phyloP scores from a whole-genome alignment of 2,888 invertebrate species.

The Laspeyria flexula region DNA sequence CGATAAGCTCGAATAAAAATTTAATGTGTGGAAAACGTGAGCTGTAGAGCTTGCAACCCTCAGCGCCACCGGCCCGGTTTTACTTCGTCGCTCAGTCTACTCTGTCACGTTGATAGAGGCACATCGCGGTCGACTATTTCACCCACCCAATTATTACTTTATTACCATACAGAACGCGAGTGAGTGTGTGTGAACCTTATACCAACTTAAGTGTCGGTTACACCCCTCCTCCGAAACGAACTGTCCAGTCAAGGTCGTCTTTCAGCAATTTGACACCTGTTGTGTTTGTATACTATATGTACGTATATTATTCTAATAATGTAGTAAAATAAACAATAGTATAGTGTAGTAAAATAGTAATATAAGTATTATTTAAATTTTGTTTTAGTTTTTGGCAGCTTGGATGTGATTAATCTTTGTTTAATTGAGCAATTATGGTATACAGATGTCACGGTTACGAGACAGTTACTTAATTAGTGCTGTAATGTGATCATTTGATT shows the following conservation, averaged over 20 bases:
- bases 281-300: conserved; percentile 72
- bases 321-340: conserved; percentile 36
- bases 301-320: conserved; percentile 58
- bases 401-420: conserved; percentile 23
- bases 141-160: conserved; percentile 49
- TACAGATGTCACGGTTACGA: conserved; percentile 17
- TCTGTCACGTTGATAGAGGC: conserved; percentile 60
- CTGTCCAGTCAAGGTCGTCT: conserved; percentile 72
- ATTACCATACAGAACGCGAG: conserved; percentile 67
- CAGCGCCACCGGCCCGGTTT: conserved; percentile 57
- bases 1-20: conserved; percentile 25
- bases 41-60: conserved; percentile 65
- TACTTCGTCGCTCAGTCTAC: conserved; percentile 68
- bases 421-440: conserved; percentile 30
- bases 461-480: conserved; percentile 30
- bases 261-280: conserved; percentile 77
- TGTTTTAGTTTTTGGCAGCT: conserved; percentile 15
- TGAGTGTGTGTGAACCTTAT: conserved; percentile 71
- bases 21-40: conserved; percentile 50
- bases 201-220: conserved; percentile 61
- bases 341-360: conserved; percentile 25
- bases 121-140: conserved; percentile 47
- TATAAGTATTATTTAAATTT: conserved; percentile 15
- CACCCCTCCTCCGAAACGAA: conserved; percentile 52
- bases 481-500: conserved; percentile 8